phyloP scores from a whole-genome alignment of 1,140 invertebrate species.

The Portunus trituberculatus region DNA sequence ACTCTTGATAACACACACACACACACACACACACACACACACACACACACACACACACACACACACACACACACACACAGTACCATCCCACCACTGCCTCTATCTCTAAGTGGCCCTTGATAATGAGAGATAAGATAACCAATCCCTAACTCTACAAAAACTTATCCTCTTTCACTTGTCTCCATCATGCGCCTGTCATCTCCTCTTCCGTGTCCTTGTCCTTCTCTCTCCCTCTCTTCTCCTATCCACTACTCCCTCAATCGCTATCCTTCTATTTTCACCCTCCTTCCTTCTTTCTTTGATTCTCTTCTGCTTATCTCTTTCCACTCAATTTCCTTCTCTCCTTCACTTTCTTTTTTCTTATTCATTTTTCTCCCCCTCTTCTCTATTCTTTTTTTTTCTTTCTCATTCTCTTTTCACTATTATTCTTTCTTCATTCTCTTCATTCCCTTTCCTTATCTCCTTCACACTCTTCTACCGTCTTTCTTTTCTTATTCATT shows the following conservation, averaged over 20 bases:
- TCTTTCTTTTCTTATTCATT: neutral
- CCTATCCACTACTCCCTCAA: neutral
- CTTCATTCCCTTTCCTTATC: neutral
- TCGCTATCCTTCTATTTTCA: neutral
- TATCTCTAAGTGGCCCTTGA: neutral
- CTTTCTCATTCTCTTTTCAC: neutral
- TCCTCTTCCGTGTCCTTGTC: neutral
- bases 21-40: constrained; percentile 51
- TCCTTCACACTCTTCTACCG: neutral
- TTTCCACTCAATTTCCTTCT: neutral
- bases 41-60: constrained; percentile 43
- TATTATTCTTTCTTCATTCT: neutral
- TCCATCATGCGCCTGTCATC: neutral
- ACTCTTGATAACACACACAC: neutral
- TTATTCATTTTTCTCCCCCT: neutral
- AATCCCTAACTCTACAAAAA: neutral
- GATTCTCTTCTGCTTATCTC: neutral
- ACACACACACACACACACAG: neutral
- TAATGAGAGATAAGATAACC: constrained; percentile 10
- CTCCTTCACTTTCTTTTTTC: no score
- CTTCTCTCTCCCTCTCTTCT: neutral
- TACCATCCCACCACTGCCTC: neutral
- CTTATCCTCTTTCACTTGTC: neutral
- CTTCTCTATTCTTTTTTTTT: neutral
- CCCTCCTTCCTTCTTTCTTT: neutral